A percentile compares a stretch with the other conserved stretches of the same genome.
These are phyloP conservation scores for Rhagonycha lutea DNA, from an alignment of 2,888 invertebrate genomes.

Conservation along the genomic window DNA sequence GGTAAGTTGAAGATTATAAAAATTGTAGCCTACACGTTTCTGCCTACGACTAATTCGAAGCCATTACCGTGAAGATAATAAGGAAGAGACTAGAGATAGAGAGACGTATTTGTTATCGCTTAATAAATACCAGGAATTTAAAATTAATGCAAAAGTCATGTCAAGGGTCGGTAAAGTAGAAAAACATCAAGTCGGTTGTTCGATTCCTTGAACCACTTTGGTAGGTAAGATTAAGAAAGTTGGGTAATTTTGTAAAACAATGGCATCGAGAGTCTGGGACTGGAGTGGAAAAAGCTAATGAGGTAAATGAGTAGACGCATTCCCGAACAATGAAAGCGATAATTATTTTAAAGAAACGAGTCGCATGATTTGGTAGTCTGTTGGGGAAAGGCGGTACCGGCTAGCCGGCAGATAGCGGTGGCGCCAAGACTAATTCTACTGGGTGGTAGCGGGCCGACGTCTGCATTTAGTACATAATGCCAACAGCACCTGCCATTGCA, in stretches of 20 bases:
- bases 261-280: background rate
- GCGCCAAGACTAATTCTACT: conserved; percentile 48
- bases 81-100: conserved; percentile 42
- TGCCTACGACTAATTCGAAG: conserved; percentile 35
- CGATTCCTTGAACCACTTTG: conserved; percentile 28
- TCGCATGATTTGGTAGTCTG: conserved; percentile 31
- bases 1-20: background rate
- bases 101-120: conserved; percentile 30
- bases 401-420: conserved; percentile 46
- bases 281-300: background rate
- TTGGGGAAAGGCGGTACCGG: conserved; percentile 32
- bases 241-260: background rate
- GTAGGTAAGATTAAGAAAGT: background rate
- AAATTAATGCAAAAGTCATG: conserved; percentile 38
- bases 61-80: conserved; percentile 38
- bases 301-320: conserved; percentile 21
- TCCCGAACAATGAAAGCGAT: conserved; percentile 23
- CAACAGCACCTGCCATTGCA: conserved; percentile 2
- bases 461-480: conserved; percentile 22
- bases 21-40: conserved; percentile 24
- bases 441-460: conserved; percentile 42
- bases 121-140: conserved; percentile 36
- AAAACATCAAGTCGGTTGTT: conserved; percentile 25
- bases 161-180: conserved; percentile 36
- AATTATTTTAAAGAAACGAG: conserved; percentile 33